phyloP scores from a whole-genome alignment of 2,113 vertebrate genomes.

The Daubentonia madagascariensis region DNA sequence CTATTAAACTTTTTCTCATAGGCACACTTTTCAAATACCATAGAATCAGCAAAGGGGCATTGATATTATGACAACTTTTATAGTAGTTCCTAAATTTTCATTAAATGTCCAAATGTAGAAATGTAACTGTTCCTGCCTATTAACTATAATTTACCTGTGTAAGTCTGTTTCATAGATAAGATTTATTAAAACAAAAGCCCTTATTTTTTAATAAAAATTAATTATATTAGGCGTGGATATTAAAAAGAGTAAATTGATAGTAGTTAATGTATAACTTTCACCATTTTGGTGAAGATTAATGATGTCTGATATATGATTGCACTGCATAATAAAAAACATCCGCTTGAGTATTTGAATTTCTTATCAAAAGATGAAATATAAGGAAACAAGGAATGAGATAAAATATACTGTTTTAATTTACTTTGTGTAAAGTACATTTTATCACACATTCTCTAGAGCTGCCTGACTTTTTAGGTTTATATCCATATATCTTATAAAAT shows the following conservation, averaged over 20 bases:
- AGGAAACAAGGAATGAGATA: neutral
- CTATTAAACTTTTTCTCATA: constrained; percentile 3
- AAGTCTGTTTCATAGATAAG: neutral
- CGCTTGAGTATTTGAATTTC: neutral
- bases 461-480: neutral
- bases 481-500: neutral
- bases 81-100: neutral
- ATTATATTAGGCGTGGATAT: neutral
- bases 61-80: constrained; percentile 5
- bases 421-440: neutral
- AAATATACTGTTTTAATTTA: neutral
- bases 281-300: neutral
- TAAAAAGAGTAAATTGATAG: neutral
- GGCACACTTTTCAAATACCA: neutral
- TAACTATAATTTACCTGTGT: neutral
- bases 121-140: neutral
- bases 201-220: neutral
- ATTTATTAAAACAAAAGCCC: neutral
- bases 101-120: neutral
- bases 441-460: neutral
- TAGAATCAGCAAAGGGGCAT: neutral
- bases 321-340: neutral
- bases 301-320: neutral
- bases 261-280: neutral
- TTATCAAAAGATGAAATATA: neutral